Conservation (phyloP, 2,888 invertebrate genomes). For the Macrophya alboannulata region DNA sequence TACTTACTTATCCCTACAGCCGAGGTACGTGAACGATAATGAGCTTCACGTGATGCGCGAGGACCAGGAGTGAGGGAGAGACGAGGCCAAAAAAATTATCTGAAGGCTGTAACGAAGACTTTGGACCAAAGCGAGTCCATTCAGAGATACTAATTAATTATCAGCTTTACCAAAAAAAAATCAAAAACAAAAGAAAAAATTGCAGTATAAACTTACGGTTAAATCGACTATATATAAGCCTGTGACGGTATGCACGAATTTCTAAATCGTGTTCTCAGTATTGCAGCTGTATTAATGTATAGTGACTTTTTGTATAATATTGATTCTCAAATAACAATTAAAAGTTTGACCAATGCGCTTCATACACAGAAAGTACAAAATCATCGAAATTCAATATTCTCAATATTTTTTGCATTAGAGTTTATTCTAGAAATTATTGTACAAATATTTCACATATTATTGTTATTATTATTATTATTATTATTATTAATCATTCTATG, state of each 20-base stretch:
- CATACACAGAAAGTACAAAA: constrained; percentile 17
- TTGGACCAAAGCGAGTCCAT: not conserved
- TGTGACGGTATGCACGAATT: not conserved
- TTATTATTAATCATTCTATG: not conserved
- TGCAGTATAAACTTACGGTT: not conserved
- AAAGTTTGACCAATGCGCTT: not conserved
- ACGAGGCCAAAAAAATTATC: not conserved
- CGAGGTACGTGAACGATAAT: not conserved
- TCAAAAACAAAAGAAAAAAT: not conserved
- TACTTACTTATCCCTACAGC: not conserved
- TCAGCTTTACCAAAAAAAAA: constrained; percentile 26
- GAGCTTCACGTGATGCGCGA: not conserved
- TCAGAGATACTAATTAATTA: not conserved
- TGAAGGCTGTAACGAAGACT: not conserved
- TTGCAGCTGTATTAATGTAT: constrained; percentile 24
- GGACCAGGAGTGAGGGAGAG: not conserved
- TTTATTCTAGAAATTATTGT: not conserved
- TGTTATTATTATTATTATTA: not conserved
- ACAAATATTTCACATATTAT: constrained; percentile 6
- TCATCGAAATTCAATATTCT: constrained; percentile 13
- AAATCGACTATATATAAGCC: not conserved
- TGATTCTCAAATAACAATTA: not conserved
- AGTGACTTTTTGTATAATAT: not conserved
- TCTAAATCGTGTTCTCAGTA: not conserved
- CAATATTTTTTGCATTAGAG: not conserved